Evolutionary conservation across 2,113 vertebrate genomes (phyloP).

Genomic region (Ascaphus truei): DNA sequence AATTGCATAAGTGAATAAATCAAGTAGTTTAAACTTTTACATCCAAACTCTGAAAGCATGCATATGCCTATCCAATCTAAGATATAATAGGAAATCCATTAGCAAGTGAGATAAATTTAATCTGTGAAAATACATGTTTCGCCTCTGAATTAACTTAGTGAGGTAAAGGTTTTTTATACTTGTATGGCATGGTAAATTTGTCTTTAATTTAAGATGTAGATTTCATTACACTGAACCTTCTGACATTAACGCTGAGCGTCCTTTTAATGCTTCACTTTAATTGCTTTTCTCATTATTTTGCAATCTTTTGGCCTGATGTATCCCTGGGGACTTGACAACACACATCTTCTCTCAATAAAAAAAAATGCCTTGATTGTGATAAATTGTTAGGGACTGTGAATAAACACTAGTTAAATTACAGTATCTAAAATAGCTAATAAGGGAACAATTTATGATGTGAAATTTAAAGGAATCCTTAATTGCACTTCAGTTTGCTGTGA

Average conservation of each 20-base stretch:
- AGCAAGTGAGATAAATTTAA: conserved; percentile 42
- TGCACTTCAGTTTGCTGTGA: conserved; percentile 90
- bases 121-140: conserved; percentile 1
- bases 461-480: conserved; percentile 95
- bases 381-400: conserved; percentile 90
- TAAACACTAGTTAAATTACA: conserved; percentile 92
- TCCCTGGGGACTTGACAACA: conserved; percentile 77
- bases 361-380: conserved; percentile 73
- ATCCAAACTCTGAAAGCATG: no score
- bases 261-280: conserved; percentile 75
- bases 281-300: conserved; percentile 77
- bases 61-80: not conserved
- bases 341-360: conserved; percentile 70
- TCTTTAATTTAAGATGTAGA: conserved; percentile 70
- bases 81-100: no score
- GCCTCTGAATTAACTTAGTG: conserved; percentile 33
- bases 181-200: conserved; percentile 48
- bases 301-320: conserved; percentile 79
- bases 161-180: conserved; percentile 48
- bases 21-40: no score
- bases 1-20: no score
- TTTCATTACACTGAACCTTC: conserved; percentile 66
- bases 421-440: conserved; percentile 90
- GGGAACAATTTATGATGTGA: conserved; percentile 96
- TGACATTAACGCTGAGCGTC: conserved; percentile 66